Evolutionary conservation across 1,140 invertebrate genomes (phyloP).

Genomic region (Drosophila orena): DNA sequence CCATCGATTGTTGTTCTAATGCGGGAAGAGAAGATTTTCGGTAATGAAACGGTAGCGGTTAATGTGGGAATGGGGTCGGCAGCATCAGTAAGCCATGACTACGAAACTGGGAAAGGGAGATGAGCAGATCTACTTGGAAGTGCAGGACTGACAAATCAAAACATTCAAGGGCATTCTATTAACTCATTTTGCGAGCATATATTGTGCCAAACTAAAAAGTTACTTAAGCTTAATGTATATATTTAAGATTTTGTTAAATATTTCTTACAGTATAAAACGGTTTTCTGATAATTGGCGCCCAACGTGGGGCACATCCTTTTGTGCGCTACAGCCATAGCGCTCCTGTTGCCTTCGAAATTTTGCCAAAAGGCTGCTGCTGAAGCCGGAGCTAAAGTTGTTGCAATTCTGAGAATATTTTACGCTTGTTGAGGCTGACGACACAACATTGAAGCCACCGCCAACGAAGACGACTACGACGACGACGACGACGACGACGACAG

Average conservation of each 20-base stretch:
- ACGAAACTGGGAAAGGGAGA: not conserved
- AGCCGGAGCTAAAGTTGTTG: slow-evolving; percentile 71
- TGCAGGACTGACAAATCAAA: slow-evolving; percentile 7
- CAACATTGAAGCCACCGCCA: slow-evolving; percentile 71
- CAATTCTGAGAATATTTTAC: slow-evolving; percentile 82
- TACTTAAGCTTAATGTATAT: not conserved
- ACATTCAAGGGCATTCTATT: not conserved
- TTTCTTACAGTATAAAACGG: not conserved
- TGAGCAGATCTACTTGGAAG: not conserved
- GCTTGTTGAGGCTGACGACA: slow-evolving; percentile 78
- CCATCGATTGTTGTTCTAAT: slow-evolving; percentile 65
- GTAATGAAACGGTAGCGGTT: slow-evolving; percentile 75
- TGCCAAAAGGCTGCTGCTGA: slow-evolving; percentile 62
- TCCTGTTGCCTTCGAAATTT: slow-evolving; percentile 60
- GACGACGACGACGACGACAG: slow-evolving; percentile 50
- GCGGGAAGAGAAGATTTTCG: slow-evolving; percentile 62
- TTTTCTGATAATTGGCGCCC: not conserved
- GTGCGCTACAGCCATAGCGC: slow-evolving; percentile 5
- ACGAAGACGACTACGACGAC: slow-evolving; percentile 60
- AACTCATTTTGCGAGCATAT: not conserved
- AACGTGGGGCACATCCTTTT: not conserved
- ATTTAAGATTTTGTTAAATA: not conserved
- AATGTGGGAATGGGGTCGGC: slow-evolving; percentile 69
- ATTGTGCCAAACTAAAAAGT: not conserved
- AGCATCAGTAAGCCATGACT: not conserved